phyloP scores from a whole-genome alignment of 2,113 vertebrate species.

The Promerops cafer region DNA sequence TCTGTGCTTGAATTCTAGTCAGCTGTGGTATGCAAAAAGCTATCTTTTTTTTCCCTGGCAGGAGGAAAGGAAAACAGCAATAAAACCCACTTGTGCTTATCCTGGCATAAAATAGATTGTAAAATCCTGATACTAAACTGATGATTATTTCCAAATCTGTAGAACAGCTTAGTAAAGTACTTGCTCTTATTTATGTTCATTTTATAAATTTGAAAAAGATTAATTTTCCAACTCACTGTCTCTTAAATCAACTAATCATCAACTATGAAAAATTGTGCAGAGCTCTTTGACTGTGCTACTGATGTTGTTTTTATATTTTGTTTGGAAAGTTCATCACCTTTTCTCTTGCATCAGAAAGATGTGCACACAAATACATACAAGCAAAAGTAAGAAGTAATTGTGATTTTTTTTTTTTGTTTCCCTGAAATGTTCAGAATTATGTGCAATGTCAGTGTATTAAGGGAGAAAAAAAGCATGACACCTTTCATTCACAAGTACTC shows the following conservation, averaged over 20 bases:
- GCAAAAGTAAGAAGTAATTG: not conserved
- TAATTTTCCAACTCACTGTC: constrained; percentile 14
- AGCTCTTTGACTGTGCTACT: not conserved
- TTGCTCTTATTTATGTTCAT: not conserved
- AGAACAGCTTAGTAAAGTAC: not conserved
- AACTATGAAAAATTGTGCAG: not conserved
- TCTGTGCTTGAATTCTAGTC: not conserved
- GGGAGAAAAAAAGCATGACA: not conserved
- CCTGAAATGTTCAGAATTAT: not conserved
- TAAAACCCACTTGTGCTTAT: not conserved
- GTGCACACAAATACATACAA: not conserved
- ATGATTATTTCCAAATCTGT: not conserved
- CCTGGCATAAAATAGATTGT: not conserved
- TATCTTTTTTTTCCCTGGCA: not conserved
- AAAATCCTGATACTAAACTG: not conserved
- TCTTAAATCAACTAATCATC: constrained; percentile 1
- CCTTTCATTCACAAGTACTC: not conserved
- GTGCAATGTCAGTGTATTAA: not conserved
- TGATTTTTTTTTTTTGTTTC: not conserved
- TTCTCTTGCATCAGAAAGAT: not conserved
- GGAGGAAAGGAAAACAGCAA: not conserved
- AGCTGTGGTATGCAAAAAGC: not conserved
- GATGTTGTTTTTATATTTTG: not conserved
- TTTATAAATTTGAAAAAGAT: not conserved
- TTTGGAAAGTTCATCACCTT: not conserved